Base-by-base conservation (phyloP, 2,888 invertebrate species). In the Stenodera caucasica region DNA sequence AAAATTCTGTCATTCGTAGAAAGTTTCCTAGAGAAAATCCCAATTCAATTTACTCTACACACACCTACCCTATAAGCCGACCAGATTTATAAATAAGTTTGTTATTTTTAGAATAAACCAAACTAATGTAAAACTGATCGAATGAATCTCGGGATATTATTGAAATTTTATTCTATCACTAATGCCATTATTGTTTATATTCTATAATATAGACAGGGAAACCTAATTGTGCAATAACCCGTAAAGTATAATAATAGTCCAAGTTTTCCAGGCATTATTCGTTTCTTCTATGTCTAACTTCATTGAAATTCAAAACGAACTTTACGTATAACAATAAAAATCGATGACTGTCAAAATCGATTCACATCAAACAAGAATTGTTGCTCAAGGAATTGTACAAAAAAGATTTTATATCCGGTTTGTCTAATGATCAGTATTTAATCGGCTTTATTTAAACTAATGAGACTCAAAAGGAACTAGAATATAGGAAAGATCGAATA, bases 271-370 rank as follows among this genome's bases (percentile, higher is more conserved):
- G 21, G 59, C 29, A 45, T 53, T 53, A 54, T 55, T 50, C 56
- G 57, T 57, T 55, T 55, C 40, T 26, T 4, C 26, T 2, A 26
- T n/a, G 29, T 37, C 33, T 56, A 56, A 61, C 57, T 64, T 71
- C 72, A 75, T 77, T 73, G 73, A 72, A 71, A 77, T 76, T 76
- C 76, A 72, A 74, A 70, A 70, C 74, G 68, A 77, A 76, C 72
- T 77, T 76, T 67, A 58, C 61, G 68, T 70, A 76, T 75, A 76
- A 76, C 75, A 73, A 71, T 76, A 76, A 76, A 76, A 77, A 73
- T 73, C 75, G 71, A 76, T 70, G 72, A 70, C 66, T 72, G 73
- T 71, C 72, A 72, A 70, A 74, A 73, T 75, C 72, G 75, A 74
- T 76, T 72, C 67, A 68, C 64, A 69, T 66, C 66, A 69, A 63